phyloP scores from a whole-genome alignment of 2,113 vertebrate species.

The Bettongia penicillata region DNA sequence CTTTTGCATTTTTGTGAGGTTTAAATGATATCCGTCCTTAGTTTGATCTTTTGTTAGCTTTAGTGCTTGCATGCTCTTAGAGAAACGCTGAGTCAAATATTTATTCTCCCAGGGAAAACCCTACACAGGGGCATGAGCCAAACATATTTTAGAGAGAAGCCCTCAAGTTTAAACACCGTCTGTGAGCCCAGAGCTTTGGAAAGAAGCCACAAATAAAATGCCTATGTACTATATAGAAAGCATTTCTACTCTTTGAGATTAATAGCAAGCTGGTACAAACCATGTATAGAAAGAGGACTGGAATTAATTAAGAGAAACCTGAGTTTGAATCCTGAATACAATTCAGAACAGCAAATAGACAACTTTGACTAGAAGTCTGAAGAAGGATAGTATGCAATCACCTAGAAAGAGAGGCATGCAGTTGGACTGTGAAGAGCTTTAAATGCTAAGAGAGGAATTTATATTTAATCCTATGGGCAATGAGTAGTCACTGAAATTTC shows the following conservation, averaged over 20 bases:
- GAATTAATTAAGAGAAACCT: neutral
- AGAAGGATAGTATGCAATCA: neutral
- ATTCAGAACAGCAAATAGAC: neutral
- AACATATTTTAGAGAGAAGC: neutral
- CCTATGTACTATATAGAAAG: conserved; percentile 13
- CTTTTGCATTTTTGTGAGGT: neutral
- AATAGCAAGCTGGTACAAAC: conserved; percentile 37
- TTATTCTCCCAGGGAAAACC: neutral
- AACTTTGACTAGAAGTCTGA: neutral
- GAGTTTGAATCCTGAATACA: neutral
- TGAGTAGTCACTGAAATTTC: neutral
- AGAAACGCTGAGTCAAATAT: neutral
- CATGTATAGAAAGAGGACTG: neutral
- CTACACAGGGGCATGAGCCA: neutral
- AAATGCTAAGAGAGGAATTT: conserved; percentile 1
- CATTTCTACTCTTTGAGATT: conserved; percentile 17
- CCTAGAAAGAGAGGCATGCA: conserved; percentile 10
- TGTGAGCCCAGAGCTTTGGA: neutral
- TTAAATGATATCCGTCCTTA: neutral
- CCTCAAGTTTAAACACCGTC: neutral
- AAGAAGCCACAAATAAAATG: neutral
- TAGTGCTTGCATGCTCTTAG: neutral
- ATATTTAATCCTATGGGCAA: neutral
- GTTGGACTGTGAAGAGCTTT: conserved; percentile 35
- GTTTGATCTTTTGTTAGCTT: neutral